Conservation (phyloP, 2,888 invertebrate genomes). For the Mycalesis mineus region DNA sequence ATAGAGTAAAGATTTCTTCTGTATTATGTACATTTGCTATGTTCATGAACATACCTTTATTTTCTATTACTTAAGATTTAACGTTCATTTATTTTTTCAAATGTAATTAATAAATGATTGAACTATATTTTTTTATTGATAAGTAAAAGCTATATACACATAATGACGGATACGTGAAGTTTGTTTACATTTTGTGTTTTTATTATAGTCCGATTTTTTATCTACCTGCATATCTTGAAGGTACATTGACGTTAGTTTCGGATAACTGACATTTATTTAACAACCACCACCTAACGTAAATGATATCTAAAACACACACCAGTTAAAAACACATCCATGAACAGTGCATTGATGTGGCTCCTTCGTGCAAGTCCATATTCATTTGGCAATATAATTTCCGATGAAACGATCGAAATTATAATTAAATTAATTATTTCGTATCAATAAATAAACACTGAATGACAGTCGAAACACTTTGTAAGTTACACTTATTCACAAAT, state of each 20-base stretch:
- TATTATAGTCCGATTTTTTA: neutral
- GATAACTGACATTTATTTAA: conserved; percentile 15
- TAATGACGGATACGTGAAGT: neutral
- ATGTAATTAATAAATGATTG: too few species aligned
- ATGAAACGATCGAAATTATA: conserved; percentile 39
- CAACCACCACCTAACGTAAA: conserved; percentile 3
- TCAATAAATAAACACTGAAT: conserved; percentile 47
- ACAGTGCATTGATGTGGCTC: conserved; percentile 75
- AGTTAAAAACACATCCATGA: conserved; percentile 78
- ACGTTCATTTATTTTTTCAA: too few species aligned
- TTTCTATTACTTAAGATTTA: too few species aligned
- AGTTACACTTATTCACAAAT: conserved; percentile 47
- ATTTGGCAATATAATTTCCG: conserved; percentile 55
- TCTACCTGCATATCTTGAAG: conserved; percentile 28
- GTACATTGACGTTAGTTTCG: conserved; percentile 7
- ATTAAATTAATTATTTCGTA: conserved; percentile 28
- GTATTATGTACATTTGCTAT: too few species aligned
- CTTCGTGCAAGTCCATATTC: conserved; percentile 75
- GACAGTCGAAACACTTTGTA: conserved; percentile 44
- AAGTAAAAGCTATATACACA: too few species aligned
- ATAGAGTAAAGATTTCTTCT: too few species aligned
- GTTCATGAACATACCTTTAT: too few species aligned
- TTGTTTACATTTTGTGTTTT: neutral
- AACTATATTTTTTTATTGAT: too few species aligned
- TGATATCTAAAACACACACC: conserved; percentile 56